phyloP scores from a whole-genome alignment of 2,113 vertebrate species.

The Podarcis cretensis region DNA sequence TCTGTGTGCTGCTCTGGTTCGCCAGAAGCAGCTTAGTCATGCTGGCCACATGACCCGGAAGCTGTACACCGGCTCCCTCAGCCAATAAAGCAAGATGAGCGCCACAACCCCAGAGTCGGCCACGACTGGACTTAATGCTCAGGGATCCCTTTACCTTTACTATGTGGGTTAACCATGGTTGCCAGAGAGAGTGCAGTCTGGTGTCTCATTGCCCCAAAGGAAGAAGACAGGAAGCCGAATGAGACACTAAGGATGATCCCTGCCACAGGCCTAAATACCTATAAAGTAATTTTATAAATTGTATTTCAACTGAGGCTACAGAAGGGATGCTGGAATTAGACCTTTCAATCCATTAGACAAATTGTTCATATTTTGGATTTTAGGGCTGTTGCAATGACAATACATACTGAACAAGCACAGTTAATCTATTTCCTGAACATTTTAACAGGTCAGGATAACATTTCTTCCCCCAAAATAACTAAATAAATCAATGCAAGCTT shows the following conservation, averaged over 20 bases:
- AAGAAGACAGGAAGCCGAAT: not conserved
- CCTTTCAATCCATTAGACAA: not conserved
- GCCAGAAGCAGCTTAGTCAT: no score
- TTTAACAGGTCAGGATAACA: conserved; percentile 14
- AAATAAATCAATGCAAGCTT: not conserved
- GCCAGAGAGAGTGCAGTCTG: no score
- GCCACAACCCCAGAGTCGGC: no score
- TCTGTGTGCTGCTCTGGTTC: no score
- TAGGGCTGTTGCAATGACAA: conserved; percentile 27
- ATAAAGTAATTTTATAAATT: not conserved
- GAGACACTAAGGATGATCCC: no score
- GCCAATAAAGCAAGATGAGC: no score
- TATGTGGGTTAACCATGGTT: no score
- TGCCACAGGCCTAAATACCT: no score
- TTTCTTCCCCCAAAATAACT: conserved; percentile 10
- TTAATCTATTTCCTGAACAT: conserved; percentile 31
- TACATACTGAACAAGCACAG: conserved; percentile 22
- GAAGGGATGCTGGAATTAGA: conserved; percentile 13
- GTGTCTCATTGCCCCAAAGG: not conserved
- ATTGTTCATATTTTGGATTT: conserved; percentile 21
- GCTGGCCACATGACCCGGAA: no score
- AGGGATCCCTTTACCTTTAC: no score
- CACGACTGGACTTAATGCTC: no score
- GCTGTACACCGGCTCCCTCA: no score
- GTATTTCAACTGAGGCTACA: not conserved